Evolutionary conservation across 2,113 vertebrate species (phyloP), one percentile per base, ranked within the genome.

Genomic region (Geococcyx californianus): DNA sequence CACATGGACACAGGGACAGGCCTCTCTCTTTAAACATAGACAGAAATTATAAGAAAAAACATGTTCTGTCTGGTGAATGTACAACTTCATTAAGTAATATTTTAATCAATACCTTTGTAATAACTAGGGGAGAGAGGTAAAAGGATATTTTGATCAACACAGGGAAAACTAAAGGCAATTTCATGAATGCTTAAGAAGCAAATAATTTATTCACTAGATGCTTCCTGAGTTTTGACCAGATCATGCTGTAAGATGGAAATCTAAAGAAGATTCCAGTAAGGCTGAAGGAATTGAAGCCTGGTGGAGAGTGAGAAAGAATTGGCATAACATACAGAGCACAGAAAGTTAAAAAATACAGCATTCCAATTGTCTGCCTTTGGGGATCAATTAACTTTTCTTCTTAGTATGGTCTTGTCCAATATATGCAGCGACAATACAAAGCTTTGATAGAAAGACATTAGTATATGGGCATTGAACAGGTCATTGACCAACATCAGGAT

Each of bases 341-440:
- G 31, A 69, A 85, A 87, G 18, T 23, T 0, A 63, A 78, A 78
- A 59, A 78, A 54, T 2, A 23, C 0, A 51, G 5, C 0, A 1
- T 45, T 87, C 49, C 19, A 49, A 45, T 13, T 33, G 9, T 13
- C 74, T 69, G 45, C 9, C 25, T 82, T 79, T 79, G 36, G 31
- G 58, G 16, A 76, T 56, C 70, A 54, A 34, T 69, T 74, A 87
- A 79, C 9, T 56, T 42, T 86, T 72, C 52, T 14, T 66, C 19
- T 91, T 63, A 70, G 55, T 33, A 64, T 9, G 40, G 25, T 8
- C 29, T 66, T 76, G n/a, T 44, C 54, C 62, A 87, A 56, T 5
- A 52, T 20, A 76, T 34, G 5, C 12, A 68, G 23, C 47, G 64
- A 64, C 2, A 16, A 56, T 20, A 40, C 34, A 75, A 38, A 52